Evolutionary conservation across 2,888 invertebrate genomes (phyloP), one percentile per base, ranked within the genome.

Genomic region (Helleia helle): DNA sequence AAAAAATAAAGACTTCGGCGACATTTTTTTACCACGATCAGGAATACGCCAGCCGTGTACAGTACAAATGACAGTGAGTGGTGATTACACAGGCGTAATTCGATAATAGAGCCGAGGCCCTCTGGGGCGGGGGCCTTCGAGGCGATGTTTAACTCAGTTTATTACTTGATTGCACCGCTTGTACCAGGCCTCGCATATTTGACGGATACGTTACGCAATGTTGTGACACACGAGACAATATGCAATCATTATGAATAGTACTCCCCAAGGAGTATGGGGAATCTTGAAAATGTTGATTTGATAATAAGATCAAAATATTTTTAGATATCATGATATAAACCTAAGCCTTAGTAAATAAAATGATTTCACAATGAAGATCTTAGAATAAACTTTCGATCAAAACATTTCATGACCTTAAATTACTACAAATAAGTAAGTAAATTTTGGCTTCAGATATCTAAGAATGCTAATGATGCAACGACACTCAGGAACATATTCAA

Each of bases 11-110:
- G 3, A 4, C 6, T 4, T 6, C 18, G 18, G 18, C 18, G 4
- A n/a, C n/a, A n/a, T n/a, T 18, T 4, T 18, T 4, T 28, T 13
- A 17, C 31, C 58, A 62, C 54, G 55, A 59, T 59, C 62, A 65
- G 65, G 40, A 41, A n/a, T 6, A 4, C 3, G 30, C 3, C 13
- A 8, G 44, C 40, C 30, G 17, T 11, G 43, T 46, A 40, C 36
- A 38, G 45, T 47, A 51, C 56, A 59, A 66, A 59, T 62, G 61
- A 61, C 62, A 60, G 58, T 63, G 65, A 65, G 66, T 66, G 66
- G 71, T 76, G 75, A 77, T 79, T 75, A 74, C 73, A 62, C 66
- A 64, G 65, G 59, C 62, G 64, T 76, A 79, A 77, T 74, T 74
- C 71, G 71, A 74, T 74, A 72, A 71, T 75, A 68, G 71, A 65